Evolutionary conservation across 2,797 vertebrate species (phyloP).

Genomic region (Alectoris magna): DNA sequence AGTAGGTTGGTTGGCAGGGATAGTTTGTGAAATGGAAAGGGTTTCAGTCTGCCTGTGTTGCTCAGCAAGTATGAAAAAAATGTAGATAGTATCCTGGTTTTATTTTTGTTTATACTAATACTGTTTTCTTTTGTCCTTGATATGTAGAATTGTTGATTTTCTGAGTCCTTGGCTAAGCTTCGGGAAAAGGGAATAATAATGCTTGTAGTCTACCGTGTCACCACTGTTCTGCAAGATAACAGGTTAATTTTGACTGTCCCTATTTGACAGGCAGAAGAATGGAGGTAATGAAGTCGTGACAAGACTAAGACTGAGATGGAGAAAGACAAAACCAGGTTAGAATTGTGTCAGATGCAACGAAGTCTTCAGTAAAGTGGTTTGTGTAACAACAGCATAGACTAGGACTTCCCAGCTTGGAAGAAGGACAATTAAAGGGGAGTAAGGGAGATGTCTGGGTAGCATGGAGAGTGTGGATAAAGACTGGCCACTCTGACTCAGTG

Average conservation of each 20-base stretch:
- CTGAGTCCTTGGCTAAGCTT: constrained; percentile 37
- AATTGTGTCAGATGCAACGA: not conserved
- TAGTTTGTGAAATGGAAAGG: not conserved
- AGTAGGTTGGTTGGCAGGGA: not conserved
- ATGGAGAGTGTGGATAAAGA: not conserved
- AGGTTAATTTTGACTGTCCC: not conserved
- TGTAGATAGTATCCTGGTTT: not conserved
- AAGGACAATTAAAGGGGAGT: not conserved
- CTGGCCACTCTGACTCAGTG: not conserved
- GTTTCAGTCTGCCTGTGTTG: not conserved
- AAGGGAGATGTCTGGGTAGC: not conserved
- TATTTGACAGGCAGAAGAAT: not conserved
- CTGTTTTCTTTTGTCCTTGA: constrained; percentile 50
- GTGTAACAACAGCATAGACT: not conserved
- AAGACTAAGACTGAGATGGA: not conserved
- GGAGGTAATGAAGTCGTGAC: not conserved
- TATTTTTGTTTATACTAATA: constrained; percentile 52
- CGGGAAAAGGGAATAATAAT: not conserved
- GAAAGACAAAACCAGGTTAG: not conserved
- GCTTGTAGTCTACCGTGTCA: not conserved
- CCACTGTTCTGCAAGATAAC: not conserved
- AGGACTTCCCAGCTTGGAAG: not conserved
- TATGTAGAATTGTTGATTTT: constrained; percentile 36
- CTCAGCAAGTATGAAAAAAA: constrained; percentile 51
- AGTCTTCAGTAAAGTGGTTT: not conserved